Conservation (phyloP, 2,113 vertebrate species). For the Gorsachius goisagi region DNA sequence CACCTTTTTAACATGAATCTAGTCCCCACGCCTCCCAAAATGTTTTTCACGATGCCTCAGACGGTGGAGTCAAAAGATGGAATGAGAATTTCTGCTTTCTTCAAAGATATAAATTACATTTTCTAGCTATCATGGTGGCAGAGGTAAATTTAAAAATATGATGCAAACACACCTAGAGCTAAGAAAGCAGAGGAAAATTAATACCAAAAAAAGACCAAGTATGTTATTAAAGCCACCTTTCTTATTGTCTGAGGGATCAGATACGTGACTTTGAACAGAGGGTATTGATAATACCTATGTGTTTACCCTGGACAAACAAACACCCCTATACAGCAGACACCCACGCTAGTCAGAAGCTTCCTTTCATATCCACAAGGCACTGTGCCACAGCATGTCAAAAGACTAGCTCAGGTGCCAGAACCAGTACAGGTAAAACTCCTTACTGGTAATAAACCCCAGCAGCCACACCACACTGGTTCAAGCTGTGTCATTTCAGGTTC, state of each 20-base stretch:
- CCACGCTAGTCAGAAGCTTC: not conserved
- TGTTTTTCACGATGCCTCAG: not conserved
- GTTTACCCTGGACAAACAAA: not conserved
- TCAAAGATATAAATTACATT: not conserved
- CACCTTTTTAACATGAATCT: not conserved
- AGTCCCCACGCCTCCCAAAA: not conserved
- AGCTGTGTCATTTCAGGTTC: not conserved
- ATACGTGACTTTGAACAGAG: rapidly evolving
- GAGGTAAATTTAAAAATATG: not conserved
- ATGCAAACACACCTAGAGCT: not conserved
- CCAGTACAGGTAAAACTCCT: not conserved
- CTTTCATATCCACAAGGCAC: not conserved
- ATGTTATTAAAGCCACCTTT: not conserved
- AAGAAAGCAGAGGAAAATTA: not conserved
- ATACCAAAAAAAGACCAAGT: not conserved
- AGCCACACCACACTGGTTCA: not conserved
- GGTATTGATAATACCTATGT: not conserved
- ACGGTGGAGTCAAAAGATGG: not conserved
- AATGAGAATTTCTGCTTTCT: not conserved
- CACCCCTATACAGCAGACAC: rapidly evolving
- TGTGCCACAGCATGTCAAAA: not conserved
- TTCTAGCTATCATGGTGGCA: not conserved
- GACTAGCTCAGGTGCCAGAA: not conserved
- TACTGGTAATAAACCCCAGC: not conserved
- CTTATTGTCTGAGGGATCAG: not conserved